Conservation (phyloP, 2,113 vertebrate genomes). For the Clarias gariepinus region DNA sequence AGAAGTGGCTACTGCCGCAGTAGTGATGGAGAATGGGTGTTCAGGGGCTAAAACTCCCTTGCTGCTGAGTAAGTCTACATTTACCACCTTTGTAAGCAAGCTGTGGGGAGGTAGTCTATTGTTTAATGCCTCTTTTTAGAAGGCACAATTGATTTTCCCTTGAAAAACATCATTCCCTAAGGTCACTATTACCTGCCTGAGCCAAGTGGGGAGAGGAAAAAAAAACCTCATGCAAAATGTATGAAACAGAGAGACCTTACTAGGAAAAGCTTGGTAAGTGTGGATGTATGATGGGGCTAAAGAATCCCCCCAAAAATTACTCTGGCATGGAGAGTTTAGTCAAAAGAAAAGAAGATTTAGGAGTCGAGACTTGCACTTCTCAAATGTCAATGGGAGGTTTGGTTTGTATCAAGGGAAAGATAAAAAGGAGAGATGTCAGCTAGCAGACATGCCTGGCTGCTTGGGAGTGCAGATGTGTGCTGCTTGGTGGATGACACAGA, state of each 20-base stretch:
- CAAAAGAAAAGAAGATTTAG: constrained; percentile 31
- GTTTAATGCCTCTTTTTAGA: constrained; percentile 19
- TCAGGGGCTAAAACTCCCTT: not conserved
- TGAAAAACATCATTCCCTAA: constrained; percentile 29
- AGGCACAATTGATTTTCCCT: constrained; percentile 20
- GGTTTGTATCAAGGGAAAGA: constrained; percentile 34
- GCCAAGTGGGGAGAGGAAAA: constrained; percentile 13
- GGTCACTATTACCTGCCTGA: constrained; percentile 30
- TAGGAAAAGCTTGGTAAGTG: not conserved
- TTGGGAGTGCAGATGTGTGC: constrained; percentile 42
- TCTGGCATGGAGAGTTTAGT: constrained; percentile 1
- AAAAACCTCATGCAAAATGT: constrained; percentile 29
- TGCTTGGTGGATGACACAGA: constrained; percentile 30
- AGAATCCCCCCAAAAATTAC: constrained; percentile 17
- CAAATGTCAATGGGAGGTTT: constrained; percentile 23
- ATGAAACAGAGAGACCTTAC: constrained; percentile 3
- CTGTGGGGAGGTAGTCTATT: constrained; percentile 7
- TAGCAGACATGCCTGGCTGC: constrained; percentile 34
- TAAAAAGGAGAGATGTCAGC: constrained; percentile 48
- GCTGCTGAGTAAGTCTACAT: constrained; percentile 13
- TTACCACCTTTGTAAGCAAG: constrained; percentile 30
- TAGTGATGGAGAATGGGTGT: constrained; percentile 29
- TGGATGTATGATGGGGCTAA: constrained; percentile 26
- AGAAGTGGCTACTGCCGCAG: constrained; percentile 1
- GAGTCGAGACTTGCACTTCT: constrained; percentile 44